A percentile compares a stretch with the other conserved stretches of the same genome.
Conservation (phyloP, 2,113 vertebrate species). For the Noturus placidus region DNA sequence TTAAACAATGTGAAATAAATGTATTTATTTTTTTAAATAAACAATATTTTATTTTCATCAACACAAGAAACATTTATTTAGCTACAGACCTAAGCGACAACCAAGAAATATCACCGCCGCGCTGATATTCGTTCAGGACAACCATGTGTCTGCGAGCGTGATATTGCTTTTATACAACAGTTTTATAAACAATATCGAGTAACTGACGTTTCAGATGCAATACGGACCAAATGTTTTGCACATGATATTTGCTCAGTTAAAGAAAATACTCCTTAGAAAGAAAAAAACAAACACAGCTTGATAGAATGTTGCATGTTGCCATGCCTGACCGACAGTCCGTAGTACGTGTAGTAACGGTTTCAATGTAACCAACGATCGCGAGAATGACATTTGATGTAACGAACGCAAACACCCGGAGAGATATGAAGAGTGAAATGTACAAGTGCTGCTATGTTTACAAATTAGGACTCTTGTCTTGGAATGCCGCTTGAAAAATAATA, state of each 20-base stretch:
- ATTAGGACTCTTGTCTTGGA: too few species aligned
- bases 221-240: background rate
- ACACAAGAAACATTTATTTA: background rate
- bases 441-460: too few species aligned
- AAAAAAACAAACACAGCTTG: background rate
- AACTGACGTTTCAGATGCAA: background rate
- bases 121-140: too few species aligned
- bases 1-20: background rate
- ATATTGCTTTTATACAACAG: background rate
- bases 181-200: background rate
- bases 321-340: too few species aligned
- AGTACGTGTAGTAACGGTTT: too few species aligned
- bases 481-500: too few species aligned
- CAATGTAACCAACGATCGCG: too few species aligned
- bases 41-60: background rate
- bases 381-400: too few species aligned
- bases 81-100: background rate
- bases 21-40: background rate
- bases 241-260: background rate
- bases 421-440: too few species aligned
- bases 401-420: too few species aligned
- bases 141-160: background rate
- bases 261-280: background rate
- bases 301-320: too few species aligned
- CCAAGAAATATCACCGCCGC: background rate